These are phyloP conservation scores for Dicrostonyx torquatus DNA, from an alignment of 2,797 vertebrate genomes.

Conservation along the genomic window DNA sequence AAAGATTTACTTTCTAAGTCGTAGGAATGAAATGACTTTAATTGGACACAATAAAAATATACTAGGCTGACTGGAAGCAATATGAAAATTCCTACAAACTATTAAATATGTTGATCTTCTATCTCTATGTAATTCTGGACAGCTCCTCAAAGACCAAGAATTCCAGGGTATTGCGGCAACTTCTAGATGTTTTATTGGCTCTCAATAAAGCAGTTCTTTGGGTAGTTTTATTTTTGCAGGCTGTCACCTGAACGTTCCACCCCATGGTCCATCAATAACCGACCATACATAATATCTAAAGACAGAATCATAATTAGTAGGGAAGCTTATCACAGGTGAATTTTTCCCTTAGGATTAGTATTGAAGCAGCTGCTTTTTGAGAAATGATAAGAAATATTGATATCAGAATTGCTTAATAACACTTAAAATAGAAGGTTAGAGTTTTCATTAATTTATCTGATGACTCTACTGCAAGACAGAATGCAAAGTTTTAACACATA, in stretches of 20 bases:
- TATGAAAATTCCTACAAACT: constrained; percentile 6
- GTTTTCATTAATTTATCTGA: neutral
- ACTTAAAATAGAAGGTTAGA: neutral
- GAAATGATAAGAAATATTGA: neutral
- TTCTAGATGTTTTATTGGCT: neutral
- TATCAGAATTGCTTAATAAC: neutral
- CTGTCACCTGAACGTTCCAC: neutral
- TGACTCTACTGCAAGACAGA: neutral
- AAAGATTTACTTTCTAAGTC: constrained; percentile 16
- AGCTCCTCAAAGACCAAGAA: neutral
- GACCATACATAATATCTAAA: neutral
- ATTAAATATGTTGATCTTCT: neutral
- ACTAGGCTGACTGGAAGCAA: neutral
- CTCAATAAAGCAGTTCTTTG: neutral
- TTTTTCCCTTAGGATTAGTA: neutral
- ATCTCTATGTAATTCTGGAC: neutral
- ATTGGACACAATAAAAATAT: neutral
- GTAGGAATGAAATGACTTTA: neutral
- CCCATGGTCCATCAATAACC: neutral
- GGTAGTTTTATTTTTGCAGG: neutral
- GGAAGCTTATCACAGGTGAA: neutral
- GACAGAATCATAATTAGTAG: neutral
- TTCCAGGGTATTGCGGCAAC: neutral
- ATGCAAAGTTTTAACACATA: neutral
- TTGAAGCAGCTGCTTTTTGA: neutral